phyloP scores from a whole-genome alignment of 2,113 vertebrate species.

The Promerops cafer region DNA sequence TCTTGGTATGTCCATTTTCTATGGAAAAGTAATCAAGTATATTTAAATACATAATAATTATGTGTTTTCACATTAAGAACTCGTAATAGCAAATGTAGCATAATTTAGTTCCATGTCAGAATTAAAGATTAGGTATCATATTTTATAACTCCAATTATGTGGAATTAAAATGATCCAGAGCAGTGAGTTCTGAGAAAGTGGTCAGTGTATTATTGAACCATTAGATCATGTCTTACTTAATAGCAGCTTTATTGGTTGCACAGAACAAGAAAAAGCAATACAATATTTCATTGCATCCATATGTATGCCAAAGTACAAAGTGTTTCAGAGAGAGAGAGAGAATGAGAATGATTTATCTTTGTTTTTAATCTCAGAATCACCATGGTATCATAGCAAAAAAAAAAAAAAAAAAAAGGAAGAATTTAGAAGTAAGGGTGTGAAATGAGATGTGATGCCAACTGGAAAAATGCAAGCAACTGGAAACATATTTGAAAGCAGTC shows the following conservation, averaged over 20 bases:
- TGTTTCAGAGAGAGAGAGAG: background rate
- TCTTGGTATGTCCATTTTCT: background rate
- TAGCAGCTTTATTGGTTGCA: background rate
- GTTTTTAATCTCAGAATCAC: constrained; percentile 11
- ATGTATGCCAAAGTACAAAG: background rate
- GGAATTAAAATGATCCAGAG: background rate
- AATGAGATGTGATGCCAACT: background rate
- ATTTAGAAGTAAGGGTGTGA: background rate
- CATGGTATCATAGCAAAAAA: background rate
- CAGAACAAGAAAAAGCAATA: background rate
- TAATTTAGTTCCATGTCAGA: background rate
- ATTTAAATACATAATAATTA: background rate
- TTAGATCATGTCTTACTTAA: background rate
- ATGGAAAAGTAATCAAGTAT: background rate
- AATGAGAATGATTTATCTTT: background rate
- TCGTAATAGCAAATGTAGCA: background rate
- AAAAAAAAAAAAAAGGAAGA: background rate
- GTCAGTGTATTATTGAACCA: background rate
- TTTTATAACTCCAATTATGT: background rate
- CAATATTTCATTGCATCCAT: background rate
- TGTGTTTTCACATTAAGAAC: background rate
- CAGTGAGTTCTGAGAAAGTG: background rate
- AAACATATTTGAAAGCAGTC: constrained; percentile 35
- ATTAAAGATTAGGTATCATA: background rate
- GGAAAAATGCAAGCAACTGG: constrained; percentile 35